Conservation (phyloP, 2,888 invertebrate genomes). For the Teinopalpus imperialis region DNA sequence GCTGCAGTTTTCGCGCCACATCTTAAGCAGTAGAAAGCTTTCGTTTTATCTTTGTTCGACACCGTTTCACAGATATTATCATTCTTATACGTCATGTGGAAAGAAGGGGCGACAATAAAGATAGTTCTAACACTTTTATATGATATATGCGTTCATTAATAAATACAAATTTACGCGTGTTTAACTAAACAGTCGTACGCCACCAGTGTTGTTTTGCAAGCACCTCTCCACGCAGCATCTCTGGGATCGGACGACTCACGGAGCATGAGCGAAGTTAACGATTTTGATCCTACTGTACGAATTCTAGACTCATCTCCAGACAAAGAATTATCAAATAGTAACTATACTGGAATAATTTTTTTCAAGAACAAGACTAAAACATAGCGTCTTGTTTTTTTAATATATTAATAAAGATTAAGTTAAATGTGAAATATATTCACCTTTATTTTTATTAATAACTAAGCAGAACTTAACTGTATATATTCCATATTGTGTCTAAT, state of each 20-base stretch:
- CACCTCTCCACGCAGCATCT: conserved; percentile 57
- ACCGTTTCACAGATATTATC: conserved; percentile 60
- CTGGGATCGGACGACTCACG: conserved; percentile 45
- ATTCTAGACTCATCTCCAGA: conserved; percentile 39
- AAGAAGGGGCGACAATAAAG: not conserved
- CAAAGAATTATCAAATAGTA: not conserved
- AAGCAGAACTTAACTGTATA: too few species aligned
- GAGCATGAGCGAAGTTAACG: conserved; percentile 77
- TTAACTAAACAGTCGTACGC: conserved; percentile 29
- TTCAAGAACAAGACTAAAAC: too few species aligned
- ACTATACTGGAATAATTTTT: too few species aligned
- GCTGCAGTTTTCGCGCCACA: conserved; percentile 73
- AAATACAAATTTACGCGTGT: conserved; percentile 15
- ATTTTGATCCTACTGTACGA: conserved; percentile 54
- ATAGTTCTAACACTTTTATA: conserved; percentile 5
- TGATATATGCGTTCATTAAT: not conserved
- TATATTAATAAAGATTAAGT: too few species aligned
- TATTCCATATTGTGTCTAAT: too few species aligned
- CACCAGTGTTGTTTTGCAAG: conserved; percentile 28
- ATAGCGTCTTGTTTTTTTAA: too few species aligned
- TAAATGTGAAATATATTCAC: too few species aligned
- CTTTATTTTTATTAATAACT: too few species aligned
- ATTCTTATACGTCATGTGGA: conserved; percentile 63
- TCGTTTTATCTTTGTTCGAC: conserved; percentile 56
- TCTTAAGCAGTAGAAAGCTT: conserved; percentile 60